A percentile compares a stretch with the other conserved stretches of the same genome.
phyloP scores from a whole-genome alignment of 37 sponge, comb jelly and placozoan genomes.

The Cliona cf. orientalis region DNA sequence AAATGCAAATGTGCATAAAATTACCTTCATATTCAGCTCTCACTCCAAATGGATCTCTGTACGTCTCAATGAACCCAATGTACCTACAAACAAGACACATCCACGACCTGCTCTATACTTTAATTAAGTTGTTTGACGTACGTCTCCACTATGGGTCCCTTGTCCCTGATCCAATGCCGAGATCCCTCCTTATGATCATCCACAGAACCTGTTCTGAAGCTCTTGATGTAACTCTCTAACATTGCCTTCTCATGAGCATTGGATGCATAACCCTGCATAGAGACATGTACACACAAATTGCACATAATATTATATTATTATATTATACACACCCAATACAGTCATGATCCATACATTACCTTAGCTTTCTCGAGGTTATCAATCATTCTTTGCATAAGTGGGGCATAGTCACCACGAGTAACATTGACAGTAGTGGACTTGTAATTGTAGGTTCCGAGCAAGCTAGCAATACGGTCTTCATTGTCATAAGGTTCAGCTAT shows the following conservation, averaged over 20 bases:
- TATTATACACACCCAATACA: background rate
- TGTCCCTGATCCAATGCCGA: conserved; percentile 87
- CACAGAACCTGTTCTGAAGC: conserved; percentile 83
- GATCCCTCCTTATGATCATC: conserved; percentile 89
- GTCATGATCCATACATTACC: no score
- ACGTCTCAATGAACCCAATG: conserved; percentile 96
- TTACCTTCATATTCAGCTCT: conserved; percentile 94
- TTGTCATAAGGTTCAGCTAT: conserved; percentile 59
- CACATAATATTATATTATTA: background rate
- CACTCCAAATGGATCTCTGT: conserved; percentile 93
- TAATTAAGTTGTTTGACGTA: conserved; percentile 3
- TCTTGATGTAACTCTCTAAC: conserved; percentile 74
- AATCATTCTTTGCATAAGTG: conserved; percentile 75
- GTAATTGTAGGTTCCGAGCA: conserved; percentile 68
- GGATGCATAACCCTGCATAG: conserved; percentile 63
- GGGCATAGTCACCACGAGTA: conserved; percentile 87
- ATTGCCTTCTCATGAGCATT: conserved; percentile 74
- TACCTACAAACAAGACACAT: conserved; percentile 52
- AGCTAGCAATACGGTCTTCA: conserved; percentile 58
- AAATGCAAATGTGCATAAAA: background rate
- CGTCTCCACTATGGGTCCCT: conserved; percentile 90
- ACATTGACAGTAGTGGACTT: conserved; percentile 56
- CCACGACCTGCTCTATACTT: background rate
- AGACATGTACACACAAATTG: background rate
- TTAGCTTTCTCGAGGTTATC: conserved; percentile 78